These are phyloP conservation scores for Rhinichthys osculus DNA, from an alignment of 2,797 vertebrate genomes.

Conservation along the genomic window DNA sequence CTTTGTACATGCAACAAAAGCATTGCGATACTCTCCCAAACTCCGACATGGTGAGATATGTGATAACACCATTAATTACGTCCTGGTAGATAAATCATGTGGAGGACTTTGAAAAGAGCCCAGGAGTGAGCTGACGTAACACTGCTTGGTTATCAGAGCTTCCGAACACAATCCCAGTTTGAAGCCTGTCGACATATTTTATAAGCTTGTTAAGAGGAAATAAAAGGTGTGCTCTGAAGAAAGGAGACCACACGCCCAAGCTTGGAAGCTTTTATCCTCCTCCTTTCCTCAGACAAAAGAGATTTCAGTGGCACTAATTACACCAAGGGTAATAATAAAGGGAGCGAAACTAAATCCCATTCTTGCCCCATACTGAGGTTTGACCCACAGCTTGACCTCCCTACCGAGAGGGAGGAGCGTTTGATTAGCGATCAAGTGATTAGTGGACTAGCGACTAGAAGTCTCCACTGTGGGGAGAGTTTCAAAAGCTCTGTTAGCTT, in stretches of 20 bases:
- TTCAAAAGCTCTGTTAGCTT: conserved; percentile 14
- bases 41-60: conserved; percentile 67
- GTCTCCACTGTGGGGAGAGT: conserved; percentile 1
- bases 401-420: conserved; percentile 25
- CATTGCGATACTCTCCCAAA: conserved; percentile 43
- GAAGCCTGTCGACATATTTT: conserved; percentile 58
- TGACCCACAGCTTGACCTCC: conserved; percentile 51
- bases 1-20: conserved; percentile 39
- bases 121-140: conserved; percentile 45
- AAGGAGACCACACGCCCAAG: conserved; percentile 64
- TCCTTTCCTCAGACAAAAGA: conserved; percentile 72
- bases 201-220: conserved; percentile 76
- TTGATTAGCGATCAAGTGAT: conserved; percentile 68
- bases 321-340: conserved; percentile 71
- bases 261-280: conserved; percentile 67
- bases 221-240: conserved; percentile 74
- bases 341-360: conserved; percentile 66
- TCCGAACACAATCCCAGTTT: conserved; percentile 62
- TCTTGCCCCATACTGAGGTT: conserved; percentile 40
- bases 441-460: conserved; percentile 55
- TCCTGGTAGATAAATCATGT: conserved; percentile 72
- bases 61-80: conserved; percentile 78
- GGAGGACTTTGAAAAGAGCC: conserved; percentile 38
- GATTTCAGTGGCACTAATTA: conserved; percentile 78
- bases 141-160: conserved; percentile 70